phyloP scores from a whole-genome alignment of 2,888 invertebrate genomes.

The Latrodectus elegans region DNA sequence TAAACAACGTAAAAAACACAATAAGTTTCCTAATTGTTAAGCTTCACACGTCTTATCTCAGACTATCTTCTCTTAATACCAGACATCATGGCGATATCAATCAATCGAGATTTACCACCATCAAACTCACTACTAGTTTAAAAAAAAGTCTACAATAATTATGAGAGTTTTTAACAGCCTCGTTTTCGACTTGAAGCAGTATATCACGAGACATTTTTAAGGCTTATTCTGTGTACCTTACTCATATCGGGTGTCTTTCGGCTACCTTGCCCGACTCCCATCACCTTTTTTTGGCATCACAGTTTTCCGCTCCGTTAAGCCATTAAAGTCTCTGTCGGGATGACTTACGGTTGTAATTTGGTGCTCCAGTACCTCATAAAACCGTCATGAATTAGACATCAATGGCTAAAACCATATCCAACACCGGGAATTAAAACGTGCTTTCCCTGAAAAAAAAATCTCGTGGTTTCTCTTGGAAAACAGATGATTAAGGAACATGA shows the following conservation, averaged over 20 bases:
- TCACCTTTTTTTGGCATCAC: slow-evolving; percentile 2
- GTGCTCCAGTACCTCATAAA: slow-evolving; percentile 50
- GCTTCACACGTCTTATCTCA: too few relatives aligned
- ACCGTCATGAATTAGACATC: slow-evolving; percentile 48
- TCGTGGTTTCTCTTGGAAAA: slow-evolving; percentile 6
- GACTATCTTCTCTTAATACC: too few relatives aligned
- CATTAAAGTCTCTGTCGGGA: slow-evolving; percentile 50
- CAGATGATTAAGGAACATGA: slow-evolving; percentile 30
- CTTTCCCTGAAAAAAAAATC: not conserved
- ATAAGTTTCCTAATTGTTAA: too few relatives aligned
- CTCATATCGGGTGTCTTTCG: not conserved
- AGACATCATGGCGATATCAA: too few relatives aligned
- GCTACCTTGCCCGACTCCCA: not conserved
- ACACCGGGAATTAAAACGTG: slow-evolving; percentile 38
- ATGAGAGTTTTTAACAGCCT: slow-evolving; percentile 17
- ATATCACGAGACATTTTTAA: slow-evolving; percentile 3
- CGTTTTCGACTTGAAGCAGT: not conserved
- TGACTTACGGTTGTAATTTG: slow-evolving; percentile 64
- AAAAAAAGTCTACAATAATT: slow-evolving; percentile 45
- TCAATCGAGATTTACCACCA: too few relatives aligned
- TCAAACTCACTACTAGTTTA: not conserved
- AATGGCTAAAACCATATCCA: not conserved
- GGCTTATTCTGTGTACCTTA: not conserved
- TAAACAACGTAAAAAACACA: too few relatives aligned
- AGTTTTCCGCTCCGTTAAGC: slow-evolving; percentile 28